These are phyloP conservation scores for fruit fly (Drosophila melanogaster) DNA, from an alignment of 1,140 invertebrate species.

Conservation along the genomic window Release_6_plus_ISO1_MT NC_004354.4:2661001-2661500, in stretches of 20 bases:
- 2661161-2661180: too few species aligned
- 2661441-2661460: too few species aligned
- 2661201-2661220: too few species aligned
- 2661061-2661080: conserved; percentile 82
- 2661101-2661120: neutral
- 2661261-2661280: neutral
- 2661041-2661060: conserved; percentile 83
- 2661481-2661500: conserved; percentile 14
- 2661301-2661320: conserved; percentile 14
- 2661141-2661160: too few species aligned
- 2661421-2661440: conserved; percentile 14
- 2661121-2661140: too few species aligned
- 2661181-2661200: too few species aligned
- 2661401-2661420: conserved; percentile 55
- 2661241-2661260: too few species aligned
- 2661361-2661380: conserved; percentile 12
- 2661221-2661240: too few species aligned
- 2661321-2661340: conserved; percentile 56
- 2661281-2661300: neutral
- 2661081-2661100: conserved; percentile 81
- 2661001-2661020: conserved; percentile 59
- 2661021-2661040: conserved; percentile 71
- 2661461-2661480: neutral
- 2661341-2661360: conserved; percentile 53
- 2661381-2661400: conserved; percentile 46